Conservation (phyloP, 2,113 vertebrate species). For the Leptobrachium leishanense region DNA sequence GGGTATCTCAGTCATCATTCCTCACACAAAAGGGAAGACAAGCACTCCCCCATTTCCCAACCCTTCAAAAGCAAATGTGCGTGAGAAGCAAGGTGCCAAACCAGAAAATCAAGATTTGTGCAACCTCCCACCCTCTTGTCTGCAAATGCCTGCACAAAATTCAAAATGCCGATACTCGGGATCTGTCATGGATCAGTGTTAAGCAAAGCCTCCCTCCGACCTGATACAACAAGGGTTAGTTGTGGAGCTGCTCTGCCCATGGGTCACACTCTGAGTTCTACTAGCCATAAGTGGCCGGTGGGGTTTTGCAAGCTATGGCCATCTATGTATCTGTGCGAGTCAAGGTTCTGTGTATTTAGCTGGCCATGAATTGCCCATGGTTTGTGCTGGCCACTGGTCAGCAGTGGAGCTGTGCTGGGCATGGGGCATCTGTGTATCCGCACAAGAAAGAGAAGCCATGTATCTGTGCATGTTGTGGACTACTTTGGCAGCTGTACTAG, state of each 20-base stretch:
- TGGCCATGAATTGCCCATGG: not conserved
- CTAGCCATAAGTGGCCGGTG: too few relatives aligned
- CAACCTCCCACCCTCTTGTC: not conserved
- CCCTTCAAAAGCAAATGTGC: conserved; percentile 4
- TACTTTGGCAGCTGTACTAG: too few relatives aligned
- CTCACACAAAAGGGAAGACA: not conserved
- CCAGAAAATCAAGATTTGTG: conserved; percentile 38
- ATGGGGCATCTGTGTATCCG: not conserved
- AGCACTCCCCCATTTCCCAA: conserved; percentile 1
- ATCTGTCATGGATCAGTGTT: too few relatives aligned
- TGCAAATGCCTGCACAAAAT: too few relatives aligned
- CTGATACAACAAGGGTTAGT: too few relatives aligned
- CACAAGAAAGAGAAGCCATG: too few relatives aligned
- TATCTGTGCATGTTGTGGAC: too few relatives aligned
- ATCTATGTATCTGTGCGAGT: too few relatives aligned
- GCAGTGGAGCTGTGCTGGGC: not conserved
- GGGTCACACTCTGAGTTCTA: too few relatives aligned
- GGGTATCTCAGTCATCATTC: not conserved
- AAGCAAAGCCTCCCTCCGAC: too few relatives aligned
- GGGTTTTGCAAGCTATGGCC: not conserved
- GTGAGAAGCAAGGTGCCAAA: conserved; percentile 48
- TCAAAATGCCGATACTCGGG: not conserved
- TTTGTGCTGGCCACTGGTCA: too few relatives aligned
- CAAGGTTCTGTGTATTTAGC: not conserved
- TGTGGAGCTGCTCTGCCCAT: too few relatives aligned